Percentiles rank a stretch among this genome's conserved stretches.
These are phyloP conservation scores for Ectemnius cavifrons DNA, from an alignment of 2,888 invertebrate genomes.

Conservation along the genomic window DNA sequence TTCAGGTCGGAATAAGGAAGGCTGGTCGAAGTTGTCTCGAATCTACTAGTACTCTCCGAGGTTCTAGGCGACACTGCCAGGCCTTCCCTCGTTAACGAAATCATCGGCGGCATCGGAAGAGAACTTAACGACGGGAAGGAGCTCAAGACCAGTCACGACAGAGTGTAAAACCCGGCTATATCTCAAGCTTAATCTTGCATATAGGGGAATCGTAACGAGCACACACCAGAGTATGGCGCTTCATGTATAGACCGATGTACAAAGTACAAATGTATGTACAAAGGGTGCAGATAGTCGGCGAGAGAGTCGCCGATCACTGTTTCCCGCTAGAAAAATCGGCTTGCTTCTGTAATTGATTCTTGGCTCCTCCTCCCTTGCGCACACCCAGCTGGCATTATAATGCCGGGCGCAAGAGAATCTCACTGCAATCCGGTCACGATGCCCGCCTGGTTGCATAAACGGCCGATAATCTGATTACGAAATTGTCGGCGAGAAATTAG, in stretches of 20 bases:
- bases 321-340: not conserved
- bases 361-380: not conserved
- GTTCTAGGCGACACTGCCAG: not conserved
- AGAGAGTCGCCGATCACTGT: not conserved
- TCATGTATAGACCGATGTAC: not conserved
- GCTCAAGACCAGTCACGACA: constrained; percentile 16
- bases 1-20: no score
- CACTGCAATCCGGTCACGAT: constrained; percentile 1
- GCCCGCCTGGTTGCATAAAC: not conserved
- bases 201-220: constrained; percentile 70
- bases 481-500: not conserved
- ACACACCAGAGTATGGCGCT: constrained; percentile 28
- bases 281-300: no score
- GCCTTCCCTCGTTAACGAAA: constrained; percentile 40
- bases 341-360: not conserved
- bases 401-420: not conserved
- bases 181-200: constrained; percentile 57
- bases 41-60: no score
- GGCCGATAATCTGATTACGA: not conserved
- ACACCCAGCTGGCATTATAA: no score
- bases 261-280: no score
- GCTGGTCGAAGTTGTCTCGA: no score
- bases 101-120: constrained; percentile 24
- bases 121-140: constrained; percentile 2
- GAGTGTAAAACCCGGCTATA: constrained; percentile 61